phyloP scores from a whole-genome alignment of 1,140 invertebrate genomes.

The Chionoecetes opilio region DNA sequence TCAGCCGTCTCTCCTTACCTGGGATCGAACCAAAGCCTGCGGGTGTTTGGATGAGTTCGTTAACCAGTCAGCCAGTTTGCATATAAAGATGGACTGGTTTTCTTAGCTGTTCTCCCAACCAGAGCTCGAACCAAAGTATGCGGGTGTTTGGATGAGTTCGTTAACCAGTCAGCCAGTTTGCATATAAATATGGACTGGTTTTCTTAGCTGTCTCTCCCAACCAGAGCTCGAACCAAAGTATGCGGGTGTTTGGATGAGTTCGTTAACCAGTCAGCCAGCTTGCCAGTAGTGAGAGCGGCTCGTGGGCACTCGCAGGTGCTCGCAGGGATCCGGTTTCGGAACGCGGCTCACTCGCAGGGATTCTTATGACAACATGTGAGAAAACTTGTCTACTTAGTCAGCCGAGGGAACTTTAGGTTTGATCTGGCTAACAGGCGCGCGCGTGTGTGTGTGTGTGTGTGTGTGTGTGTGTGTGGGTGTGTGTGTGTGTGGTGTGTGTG shows the following conservation, averaged over 20 bases:
- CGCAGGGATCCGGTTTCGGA: background rate
- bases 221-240: background rate
- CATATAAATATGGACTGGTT: background rate
- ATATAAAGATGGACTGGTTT: background rate
- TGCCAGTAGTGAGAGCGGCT: background rate
- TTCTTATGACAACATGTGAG: background rate
- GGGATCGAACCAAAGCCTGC: background rate
- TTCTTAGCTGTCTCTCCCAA: too few species aligned
- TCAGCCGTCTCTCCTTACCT: too few species aligned
- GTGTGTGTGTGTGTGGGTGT: background rate
- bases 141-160: background rate
- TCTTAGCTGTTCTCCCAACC: too few species aligned
- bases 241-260: background rate
- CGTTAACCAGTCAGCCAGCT: background rate
- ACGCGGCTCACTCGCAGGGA: background rate
- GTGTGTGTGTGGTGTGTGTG: too few species aligned
- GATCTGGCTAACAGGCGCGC: background rate
- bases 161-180: background rate
- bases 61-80: background rate
- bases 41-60: background rate
- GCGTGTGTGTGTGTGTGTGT: background rate
- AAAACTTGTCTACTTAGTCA: background rate
- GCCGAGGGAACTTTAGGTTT: conserved; percentile 1
- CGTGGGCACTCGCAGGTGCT: background rate
- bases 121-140: background rate